These are phyloP conservation scores for Julus scandinavius DNA, from an alignment of 2,888 invertebrate genomes.

Conservation along the genomic window DNA sequence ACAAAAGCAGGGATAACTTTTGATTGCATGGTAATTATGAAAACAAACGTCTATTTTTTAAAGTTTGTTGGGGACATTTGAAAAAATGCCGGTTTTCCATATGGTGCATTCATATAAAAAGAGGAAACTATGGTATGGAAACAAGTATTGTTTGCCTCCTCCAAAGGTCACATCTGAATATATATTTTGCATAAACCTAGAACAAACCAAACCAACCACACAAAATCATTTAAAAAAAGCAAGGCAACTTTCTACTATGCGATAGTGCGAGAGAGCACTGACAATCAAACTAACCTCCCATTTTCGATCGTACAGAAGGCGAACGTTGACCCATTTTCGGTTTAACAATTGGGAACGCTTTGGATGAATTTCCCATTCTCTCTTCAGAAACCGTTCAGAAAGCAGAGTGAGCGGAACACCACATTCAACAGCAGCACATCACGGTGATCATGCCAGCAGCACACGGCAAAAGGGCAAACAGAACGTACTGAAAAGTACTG, in stretches of 20 bases:
- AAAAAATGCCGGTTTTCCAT: too few relatives aligned
- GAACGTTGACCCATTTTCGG: constrained; percentile 23
- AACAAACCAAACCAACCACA: not conserved
- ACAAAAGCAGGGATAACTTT: too few relatives aligned
- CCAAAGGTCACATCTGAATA: too few relatives aligned
- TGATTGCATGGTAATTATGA: too few relatives aligned
- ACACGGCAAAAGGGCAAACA: not conserved
- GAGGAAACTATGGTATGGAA: too few relatives aligned
- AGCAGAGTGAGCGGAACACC: not conserved
- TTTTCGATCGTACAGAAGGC: not conserved
- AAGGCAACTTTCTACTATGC: not conserved
- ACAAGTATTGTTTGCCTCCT: too few relatives aligned
- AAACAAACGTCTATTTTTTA: too few relatives aligned
- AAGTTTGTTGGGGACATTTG: too few relatives aligned
- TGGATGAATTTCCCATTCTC: constrained; percentile 16
- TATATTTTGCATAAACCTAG: not conserved
- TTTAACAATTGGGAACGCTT: constrained; percentile 2
- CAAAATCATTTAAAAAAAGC: not conserved
- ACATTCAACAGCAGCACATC: not conserved
- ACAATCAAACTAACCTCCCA: not conserved
- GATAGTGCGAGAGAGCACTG: not conserved
- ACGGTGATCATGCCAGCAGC: not conserved
- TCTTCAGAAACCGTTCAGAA: not conserved
- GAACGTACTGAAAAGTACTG: not conserved
- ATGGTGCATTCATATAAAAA: too few relatives aligned